These are phyloP conservation scores for Mylabris sibirica DNA, from an alignment of 2,888 invertebrate species.

Conservation along the genomic window DNA sequence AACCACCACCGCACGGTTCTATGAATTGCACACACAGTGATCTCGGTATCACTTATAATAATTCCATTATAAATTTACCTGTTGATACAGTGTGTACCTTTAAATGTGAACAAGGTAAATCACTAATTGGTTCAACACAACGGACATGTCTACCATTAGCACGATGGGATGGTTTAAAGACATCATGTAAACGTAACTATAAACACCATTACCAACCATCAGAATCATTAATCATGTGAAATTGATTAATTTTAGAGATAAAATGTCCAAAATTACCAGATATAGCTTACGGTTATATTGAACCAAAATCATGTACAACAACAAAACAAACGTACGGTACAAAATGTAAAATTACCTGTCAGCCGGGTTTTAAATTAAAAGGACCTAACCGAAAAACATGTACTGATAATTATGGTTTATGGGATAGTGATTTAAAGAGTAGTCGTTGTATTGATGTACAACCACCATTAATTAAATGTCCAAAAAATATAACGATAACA, in stretches of 20 bases:
- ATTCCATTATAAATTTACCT: conserved; percentile 57
- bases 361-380: conserved; percentile 66
- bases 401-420: conserved; percentile 65
- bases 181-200: conserved; percentile 73
- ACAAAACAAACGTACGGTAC: conserved; percentile 67
- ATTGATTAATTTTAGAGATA: conserved; percentile 49
- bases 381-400: conserved; percentile 67
- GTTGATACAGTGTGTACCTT: conserved; percentile 73
- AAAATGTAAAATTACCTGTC: conserved; percentile 67
- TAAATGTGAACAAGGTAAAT: conserved; percentile 69
- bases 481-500: conserved; percentile 62
- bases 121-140: conserved; percentile 69
- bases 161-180: conserved; percentile 73
- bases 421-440: conserved; percentile 61
- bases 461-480: conserved; percentile 68
- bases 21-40: conserved; percentile 64
- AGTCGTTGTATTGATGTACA: conserved; percentile 64
- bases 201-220: too few species aligned
- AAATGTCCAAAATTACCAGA: conserved; percentile 59
- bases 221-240: neutral
- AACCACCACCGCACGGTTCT: conserved; percentile 66
- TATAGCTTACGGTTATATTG: conserved; percentile 64
- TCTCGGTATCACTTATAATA: conserved; percentile 53
- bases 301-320: conserved; percentile 64
- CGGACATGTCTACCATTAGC: conserved; percentile 72